phyloP scores from a whole-genome alignment of 2,113 vertebrate species.

The Chionodraco myersi region DNA sequence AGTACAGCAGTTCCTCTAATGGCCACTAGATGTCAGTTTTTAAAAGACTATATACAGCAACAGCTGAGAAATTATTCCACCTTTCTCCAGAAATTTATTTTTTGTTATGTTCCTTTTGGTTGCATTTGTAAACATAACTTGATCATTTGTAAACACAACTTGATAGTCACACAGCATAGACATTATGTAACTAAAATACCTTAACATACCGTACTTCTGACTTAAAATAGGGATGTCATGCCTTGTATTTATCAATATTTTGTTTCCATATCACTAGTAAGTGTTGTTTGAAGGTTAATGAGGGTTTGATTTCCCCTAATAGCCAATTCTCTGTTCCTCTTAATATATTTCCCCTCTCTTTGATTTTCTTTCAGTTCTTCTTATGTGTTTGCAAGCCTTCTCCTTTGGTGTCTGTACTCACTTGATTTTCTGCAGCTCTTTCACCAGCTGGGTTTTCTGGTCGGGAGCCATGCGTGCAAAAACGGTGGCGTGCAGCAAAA shows the following conservation, averaged over 20 bases:
- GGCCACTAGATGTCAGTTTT: not conserved
- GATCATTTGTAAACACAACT: not conserved
- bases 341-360: not conserved
- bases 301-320: not conserved
- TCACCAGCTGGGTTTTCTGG: conserved; percentile 94
- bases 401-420: conserved; percentile 73
- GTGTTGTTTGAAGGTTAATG: not conserved
- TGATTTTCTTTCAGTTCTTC: not conserved
- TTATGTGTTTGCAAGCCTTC: not conserved
- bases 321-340: not conserved
- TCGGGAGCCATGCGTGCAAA: conserved; percentile 95
- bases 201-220: no score
- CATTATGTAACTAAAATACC: no score
- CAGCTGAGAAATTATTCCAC: no score
- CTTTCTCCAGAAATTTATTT: not conserved
- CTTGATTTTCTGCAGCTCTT: conserved; percentile 90
- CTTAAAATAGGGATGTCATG: no score
- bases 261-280: not conserved
- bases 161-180: no score
- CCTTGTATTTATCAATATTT: no score
- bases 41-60: not conserved
- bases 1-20: not conserved
- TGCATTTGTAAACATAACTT: not conserved
- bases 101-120: not conserved
- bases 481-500: conserved; percentile 88